phyloP scores from a whole-genome alignment of 2,113 vertebrate genomes.

The Sporophila hypoxantha region DNA sequence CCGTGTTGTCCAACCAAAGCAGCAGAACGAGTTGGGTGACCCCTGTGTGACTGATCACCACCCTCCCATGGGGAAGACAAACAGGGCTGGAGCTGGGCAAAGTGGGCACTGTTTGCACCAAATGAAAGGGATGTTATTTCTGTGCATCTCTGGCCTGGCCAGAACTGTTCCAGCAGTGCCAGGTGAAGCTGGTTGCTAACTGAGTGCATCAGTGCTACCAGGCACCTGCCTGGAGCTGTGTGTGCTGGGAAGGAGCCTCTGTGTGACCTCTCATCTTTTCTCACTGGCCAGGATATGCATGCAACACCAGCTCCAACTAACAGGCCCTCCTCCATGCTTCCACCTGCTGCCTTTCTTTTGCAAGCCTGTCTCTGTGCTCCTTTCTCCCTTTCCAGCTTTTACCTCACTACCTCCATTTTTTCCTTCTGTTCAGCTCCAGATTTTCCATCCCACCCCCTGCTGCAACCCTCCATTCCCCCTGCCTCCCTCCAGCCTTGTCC shows the following conservation, averaged over 20 bases:
- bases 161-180: neutral
- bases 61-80: neutral
- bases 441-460: neutral
- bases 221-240: neutral
- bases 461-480: neutral
- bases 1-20: neutral
- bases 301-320: neutral
- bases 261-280: neutral
- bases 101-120: neutral
- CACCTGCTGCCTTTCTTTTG: neutral
- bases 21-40: constrained; percentile 21
- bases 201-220: neutral
- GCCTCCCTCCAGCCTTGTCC: neutral
- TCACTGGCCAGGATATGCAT: neutral
- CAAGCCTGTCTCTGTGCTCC: neutral
- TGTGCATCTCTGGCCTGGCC: neutral
- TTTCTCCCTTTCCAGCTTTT: neutral
- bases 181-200: neutral
- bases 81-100: neutral
- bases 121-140: neutral
- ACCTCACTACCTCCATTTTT: neutral
- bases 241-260: neutral
- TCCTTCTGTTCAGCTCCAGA: neutral
- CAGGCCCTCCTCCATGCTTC: neutral
- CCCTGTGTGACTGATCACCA: neutral